phyloP scores from a whole-genome alignment of 2,113 vertebrate species.

The Menura novaehollandiae region DNA sequence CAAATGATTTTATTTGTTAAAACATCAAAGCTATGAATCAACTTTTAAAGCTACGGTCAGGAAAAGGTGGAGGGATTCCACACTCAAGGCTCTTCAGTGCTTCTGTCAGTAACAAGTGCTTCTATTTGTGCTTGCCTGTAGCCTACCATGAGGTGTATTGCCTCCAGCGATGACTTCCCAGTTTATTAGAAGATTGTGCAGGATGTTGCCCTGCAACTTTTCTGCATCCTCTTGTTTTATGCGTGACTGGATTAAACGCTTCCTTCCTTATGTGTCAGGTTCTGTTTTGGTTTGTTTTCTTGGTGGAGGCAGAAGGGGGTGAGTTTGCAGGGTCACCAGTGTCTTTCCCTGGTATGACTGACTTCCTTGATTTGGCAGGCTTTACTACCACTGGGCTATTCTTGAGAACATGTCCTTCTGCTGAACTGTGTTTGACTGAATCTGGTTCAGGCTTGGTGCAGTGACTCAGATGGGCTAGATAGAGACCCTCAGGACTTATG shows the following conservation, averaged over 20 bases:
- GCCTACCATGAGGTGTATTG: not conserved
- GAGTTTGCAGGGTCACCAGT: not conserved
- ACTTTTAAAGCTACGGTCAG: not conserved
- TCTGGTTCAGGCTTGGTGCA: not conserved
- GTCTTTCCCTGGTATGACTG: not conserved
- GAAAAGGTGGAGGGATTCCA: not conserved
- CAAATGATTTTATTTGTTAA: not conserved
- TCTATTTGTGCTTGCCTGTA: not conserved
- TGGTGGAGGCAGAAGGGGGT: not conserved
- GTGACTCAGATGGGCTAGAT: not conserved
- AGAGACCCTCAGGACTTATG: not conserved
- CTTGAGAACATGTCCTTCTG: not conserved
- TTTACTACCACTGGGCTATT: not conserved
- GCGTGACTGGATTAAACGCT: not conserved
- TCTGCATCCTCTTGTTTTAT: not conserved
- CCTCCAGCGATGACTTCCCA: not conserved
- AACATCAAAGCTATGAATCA: not conserved
- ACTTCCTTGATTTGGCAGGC: not conserved
- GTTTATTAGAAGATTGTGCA: not conserved
- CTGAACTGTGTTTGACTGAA: not conserved
- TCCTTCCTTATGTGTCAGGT: not conserved
- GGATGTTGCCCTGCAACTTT: not conserved
- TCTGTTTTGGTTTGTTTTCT: not conserved
- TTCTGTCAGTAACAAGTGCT: not conserved
- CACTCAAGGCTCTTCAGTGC: not conserved